Percentiles rank a stretch among this genome's conserved stretches.
Evolutionary conservation across 2,113 vertebrate genomes (phyloP).

Genomic region (Pheucticus melanocephalus): DNA sequence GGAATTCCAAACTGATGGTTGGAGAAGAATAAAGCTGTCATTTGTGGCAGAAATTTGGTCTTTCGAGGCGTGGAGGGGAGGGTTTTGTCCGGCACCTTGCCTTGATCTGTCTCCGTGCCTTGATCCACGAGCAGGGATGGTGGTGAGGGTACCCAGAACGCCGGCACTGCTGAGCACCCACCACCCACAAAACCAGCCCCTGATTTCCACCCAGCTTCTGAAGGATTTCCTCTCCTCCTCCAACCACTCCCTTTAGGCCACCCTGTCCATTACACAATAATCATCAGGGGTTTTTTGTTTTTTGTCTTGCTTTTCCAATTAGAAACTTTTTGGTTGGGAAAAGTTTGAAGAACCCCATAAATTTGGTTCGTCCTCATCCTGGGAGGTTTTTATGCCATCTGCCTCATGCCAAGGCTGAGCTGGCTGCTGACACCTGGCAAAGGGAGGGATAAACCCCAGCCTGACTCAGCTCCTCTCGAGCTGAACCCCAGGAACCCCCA

Average conservation of each 20-base stretch:
- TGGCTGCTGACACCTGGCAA: not conserved
- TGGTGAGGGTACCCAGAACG: not conserved
- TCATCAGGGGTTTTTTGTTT: too few species aligned
- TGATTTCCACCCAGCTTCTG: not conserved
- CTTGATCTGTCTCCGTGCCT: not conserved
- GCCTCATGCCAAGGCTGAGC: not conserved
- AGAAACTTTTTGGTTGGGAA: not conserved
- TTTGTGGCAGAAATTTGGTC: not conserved
- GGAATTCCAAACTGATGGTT: not conserved
- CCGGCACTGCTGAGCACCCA: not conserved
- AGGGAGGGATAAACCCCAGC: not conserved
- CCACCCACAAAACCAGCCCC: rapidly evolving
- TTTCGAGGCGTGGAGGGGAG: not conserved
- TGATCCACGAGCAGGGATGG: not conserved
- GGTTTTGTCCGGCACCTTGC: too few species aligned
- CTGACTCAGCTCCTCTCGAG: not conserved
- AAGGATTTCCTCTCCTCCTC: not conserved
- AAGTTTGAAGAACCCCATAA: rapidly evolving
- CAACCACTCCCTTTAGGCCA: rapidly evolving
- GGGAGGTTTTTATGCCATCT: rapidly evolving
- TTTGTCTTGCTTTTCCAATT: not conserved
- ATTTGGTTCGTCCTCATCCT: not conserved
- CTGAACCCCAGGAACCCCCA: not conserved
- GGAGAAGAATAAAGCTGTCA: not conserved
- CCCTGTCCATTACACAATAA: rapidly evolving